Evolutionary conservation across 2,113 vertebrate species (phyloP).

Genomic region (Tiliqua scincoides): DNA sequence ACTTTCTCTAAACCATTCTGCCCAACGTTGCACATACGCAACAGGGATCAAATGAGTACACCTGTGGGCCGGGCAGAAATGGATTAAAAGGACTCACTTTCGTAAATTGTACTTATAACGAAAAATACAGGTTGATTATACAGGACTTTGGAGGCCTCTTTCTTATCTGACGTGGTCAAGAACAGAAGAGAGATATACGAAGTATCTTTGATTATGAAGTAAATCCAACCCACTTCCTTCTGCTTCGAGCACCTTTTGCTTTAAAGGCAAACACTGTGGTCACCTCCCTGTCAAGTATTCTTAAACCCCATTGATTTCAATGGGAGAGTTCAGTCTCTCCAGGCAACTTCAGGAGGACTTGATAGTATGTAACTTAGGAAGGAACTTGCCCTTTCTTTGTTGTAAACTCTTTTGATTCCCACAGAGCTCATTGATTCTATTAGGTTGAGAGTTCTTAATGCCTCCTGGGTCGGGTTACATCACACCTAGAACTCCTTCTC

Average conservation of each 20-base stretch:
- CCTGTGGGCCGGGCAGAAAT: too few species aligned
- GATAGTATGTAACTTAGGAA: not conserved
- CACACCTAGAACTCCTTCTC: fast-evolving
- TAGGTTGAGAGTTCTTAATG: not conserved
- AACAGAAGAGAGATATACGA: not conserved
- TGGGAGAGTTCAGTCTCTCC: not conserved
- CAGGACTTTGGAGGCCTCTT: not conserved
- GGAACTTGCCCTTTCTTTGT: not conserved
- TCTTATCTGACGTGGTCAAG: not conserved
- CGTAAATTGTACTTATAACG: not conserved
- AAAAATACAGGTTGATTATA: not conserved
- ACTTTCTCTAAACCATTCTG: too few species aligned
- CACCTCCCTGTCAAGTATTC: too few species aligned
- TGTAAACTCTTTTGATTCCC: not conserved
- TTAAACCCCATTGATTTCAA: not conserved
- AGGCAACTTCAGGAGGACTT: not conserved
- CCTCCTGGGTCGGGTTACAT: not conserved
- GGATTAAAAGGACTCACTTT: not conserved
- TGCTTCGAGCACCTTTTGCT: not conserved
- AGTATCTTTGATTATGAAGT: not conserved
- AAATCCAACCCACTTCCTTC: not conserved
- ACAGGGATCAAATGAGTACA: too few species aligned
- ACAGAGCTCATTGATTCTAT: fast-evolving
- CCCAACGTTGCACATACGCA: too few species aligned
- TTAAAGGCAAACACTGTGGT: not conserved